Conservation (phyloP, 2,888 invertebrate species). For the Aphrophora alni region DNA sequence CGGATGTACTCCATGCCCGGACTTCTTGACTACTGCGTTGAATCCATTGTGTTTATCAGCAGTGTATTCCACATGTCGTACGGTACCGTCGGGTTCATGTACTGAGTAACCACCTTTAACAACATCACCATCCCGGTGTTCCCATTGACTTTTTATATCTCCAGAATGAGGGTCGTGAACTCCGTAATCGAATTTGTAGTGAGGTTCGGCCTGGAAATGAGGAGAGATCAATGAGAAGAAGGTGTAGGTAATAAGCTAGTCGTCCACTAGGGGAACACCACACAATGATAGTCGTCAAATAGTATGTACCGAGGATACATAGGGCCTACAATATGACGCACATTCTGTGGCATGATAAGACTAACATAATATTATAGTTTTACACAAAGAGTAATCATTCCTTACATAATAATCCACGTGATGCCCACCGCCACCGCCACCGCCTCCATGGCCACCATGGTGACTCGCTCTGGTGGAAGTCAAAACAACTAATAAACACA, state of each 20-base stretch:
- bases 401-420: background rate
- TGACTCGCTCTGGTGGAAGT: background rate
- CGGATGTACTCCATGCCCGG: constrained; percentile 44
- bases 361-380: no score
- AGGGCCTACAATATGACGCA: no score
- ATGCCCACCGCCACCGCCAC: no score
- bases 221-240: no score
- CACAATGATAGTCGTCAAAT: no score
- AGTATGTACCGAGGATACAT: no score
- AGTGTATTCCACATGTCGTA: constrained; percentile 75
- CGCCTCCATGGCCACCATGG: background rate
- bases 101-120: constrained; percentile 59
- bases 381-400: no score
- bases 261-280: no score
- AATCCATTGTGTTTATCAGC: constrained; percentile 82
- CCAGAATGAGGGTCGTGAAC: constrained; percentile 59
- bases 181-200: constrained; percentile 59
- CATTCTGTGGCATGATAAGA: no score
- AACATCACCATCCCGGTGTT: constrained; percentile 59
- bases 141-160: constrained; percentile 60
- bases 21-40: constrained; percentile 67
- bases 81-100: constrained; percentile 73
- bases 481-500: background rate
- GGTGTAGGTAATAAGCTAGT: no score
- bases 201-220: constrained; percentile 56